Conservation (phyloP, 2,888 invertebrate genomes). For the Dilophus febrilis region DNA sequence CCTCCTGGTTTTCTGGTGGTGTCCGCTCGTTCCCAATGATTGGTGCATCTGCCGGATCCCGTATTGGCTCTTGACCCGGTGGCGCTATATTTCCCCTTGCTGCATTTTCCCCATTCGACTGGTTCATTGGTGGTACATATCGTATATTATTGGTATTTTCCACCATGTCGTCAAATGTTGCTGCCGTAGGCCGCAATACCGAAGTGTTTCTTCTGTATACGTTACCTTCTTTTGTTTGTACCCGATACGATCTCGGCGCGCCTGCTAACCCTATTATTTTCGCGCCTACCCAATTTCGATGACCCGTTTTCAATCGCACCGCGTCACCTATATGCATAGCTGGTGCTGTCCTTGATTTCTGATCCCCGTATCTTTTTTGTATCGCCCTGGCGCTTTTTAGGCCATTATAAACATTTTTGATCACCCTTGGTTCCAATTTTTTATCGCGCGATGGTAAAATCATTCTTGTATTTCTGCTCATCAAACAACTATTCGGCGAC, state of each 20-base stretch:
- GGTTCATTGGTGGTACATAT: no score
- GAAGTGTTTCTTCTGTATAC: constrained; percentile 3
- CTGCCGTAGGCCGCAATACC: no score
- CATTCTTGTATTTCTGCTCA: not conserved
- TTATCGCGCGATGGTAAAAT: not conserved
- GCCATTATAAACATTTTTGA: constrained; percentile 5
- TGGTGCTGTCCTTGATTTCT: not conserved
- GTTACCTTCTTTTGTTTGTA: constrained; percentile 7
- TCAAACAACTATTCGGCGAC: not conserved
- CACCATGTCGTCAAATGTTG: no score
- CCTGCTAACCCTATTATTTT: constrained; percentile 5
- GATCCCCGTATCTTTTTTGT: constrained; percentile 7
- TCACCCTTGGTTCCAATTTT: constrained; percentile 12
- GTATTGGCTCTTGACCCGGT: no score
- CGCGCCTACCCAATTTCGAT: constrained; percentile 7
- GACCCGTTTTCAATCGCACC: constrained; percentile 5
- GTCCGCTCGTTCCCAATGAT: no score
- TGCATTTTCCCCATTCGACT: no score
- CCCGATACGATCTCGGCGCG: constrained; percentile 8
- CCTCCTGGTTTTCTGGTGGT: no score
- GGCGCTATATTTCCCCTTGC: no score
- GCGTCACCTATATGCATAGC: constrained; percentile 4
- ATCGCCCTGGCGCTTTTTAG: constrained; percentile 3
- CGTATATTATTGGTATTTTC: no score
- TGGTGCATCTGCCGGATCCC: no score